Evolutionary conservation across 2,888 invertebrate genomes (phyloP).

Genomic region (Aplocera efformata): DNA sequence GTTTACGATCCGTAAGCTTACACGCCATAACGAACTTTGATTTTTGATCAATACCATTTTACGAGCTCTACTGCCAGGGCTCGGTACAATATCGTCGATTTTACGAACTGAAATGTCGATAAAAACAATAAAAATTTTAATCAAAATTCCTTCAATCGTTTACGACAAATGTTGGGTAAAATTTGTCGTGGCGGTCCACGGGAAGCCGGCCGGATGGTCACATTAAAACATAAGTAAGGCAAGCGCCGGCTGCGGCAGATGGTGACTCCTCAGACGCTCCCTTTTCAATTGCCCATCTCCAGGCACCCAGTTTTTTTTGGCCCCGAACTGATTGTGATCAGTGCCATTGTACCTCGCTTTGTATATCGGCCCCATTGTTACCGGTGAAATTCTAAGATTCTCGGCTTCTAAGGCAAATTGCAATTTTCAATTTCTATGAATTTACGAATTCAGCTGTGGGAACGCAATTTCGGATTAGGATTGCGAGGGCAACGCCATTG

Average conservation of each 20-base stretch:
- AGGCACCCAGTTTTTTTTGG: conserved; percentile 56
- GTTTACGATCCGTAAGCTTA: conserved; percentile 24
- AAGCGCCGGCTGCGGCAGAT: conserved; percentile 68
- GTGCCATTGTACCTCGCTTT: conserved; percentile 58
- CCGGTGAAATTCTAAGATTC: conserved; percentile 57
- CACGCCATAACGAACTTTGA: conserved; percentile 16
- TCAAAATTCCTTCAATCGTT: conserved; percentile 37
- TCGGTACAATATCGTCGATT: conserved; percentile 24
- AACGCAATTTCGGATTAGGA: conserved; percentile 56
- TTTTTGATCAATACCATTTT: conserved; percentile 21
- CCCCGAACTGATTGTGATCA: conserved; percentile 67
- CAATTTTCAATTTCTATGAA: conserved; percentile 54
- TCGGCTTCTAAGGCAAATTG: conserved; percentile 58
- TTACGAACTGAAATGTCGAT: conserved; percentile 21
- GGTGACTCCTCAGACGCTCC: conserved; percentile 50
- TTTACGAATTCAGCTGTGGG: conserved; percentile 57
- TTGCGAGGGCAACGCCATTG: conserved; percentile 38
- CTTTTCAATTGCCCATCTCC: conserved; percentile 72
- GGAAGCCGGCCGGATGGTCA: conserved; percentile 41
- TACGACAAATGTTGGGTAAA: conserved; percentile 28
- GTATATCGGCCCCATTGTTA: conserved; percentile 56
- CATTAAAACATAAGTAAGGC: conserved; percentile 36
- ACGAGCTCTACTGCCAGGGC: conserved; percentile 16
- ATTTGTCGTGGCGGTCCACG: conserved; percentile 22
- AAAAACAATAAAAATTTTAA: conserved; percentile 34